These are phyloP conservation scores for Galeopterus variegatus DNA, from an alignment of 2,113 vertebrate genomes.

Conservation along the genomic window DNA sequence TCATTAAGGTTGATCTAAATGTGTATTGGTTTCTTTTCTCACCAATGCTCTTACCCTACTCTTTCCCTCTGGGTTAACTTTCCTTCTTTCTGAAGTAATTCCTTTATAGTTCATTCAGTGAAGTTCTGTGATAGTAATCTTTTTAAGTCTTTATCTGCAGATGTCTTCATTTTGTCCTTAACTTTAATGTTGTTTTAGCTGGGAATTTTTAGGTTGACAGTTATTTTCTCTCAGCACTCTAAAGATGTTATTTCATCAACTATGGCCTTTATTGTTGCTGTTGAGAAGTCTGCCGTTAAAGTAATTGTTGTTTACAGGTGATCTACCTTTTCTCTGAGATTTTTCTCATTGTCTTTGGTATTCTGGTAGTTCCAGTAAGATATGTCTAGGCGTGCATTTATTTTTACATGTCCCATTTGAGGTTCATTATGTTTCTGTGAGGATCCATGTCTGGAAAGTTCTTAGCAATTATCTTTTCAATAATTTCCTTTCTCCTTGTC, in stretches of 20 bases:
- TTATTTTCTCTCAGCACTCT: neutral
- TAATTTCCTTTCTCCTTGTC: neutral
- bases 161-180: neutral
- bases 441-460: neutral
- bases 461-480: neutral
- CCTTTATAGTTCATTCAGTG: neutral
- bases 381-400: neutral
- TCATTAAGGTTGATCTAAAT: conserved; percentile 20
- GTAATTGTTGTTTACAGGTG: neutral
- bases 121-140: neutral
- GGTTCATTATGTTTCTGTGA: neutral
- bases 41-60: no score
- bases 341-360: neutral
- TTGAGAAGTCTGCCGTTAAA: neutral
- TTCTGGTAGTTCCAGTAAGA: neutral
- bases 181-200: neutral
- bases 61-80: no score
- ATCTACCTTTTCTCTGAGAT: neutral
- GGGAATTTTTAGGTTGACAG: neutral
- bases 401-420: neutral
- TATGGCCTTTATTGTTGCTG: neutral
- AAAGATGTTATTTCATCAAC: neutral
- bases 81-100: neutral
- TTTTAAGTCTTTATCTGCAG: neutral
- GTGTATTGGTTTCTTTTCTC: neutral